These are phyloP conservation scores for Dasyornis broadbenti DNA, from an alignment of 2,113 vertebrate genomes.

Conservation along the genomic window DNA sequence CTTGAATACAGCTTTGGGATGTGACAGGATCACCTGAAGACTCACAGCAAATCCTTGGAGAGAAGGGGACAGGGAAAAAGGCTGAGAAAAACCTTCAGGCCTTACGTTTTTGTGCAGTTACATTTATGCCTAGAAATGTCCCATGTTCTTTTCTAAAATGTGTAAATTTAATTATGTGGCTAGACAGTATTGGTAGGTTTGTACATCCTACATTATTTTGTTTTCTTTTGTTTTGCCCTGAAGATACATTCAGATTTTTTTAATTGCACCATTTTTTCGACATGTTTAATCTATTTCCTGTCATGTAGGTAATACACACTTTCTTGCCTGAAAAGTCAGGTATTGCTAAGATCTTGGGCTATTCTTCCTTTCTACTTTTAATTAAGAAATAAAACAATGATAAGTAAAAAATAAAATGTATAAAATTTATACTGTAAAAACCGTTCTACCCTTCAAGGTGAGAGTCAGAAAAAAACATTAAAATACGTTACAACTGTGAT, in stretches of 20 bases:
- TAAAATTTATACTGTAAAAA: not conserved
- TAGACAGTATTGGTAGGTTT: not conserved
- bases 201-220: not conserved
- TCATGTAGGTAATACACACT: not conserved
- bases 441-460: not conserved
- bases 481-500: not conserved
- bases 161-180: not conserved
- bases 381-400: not conserved
- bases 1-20: conserved; percentile 92
- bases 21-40: conserved; percentile 90
- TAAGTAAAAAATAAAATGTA: not conserved
- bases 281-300: not conserved
- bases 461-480: not conserved
- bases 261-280: not conserved
- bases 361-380: not conserved
- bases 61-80: not conserved
- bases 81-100: not conserved
- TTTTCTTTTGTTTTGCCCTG: not conserved
- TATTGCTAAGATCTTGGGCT: not conserved
- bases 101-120: not conserved
- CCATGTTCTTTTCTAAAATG: not conserved
- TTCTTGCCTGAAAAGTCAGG: not conserved
- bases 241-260: not conserved
- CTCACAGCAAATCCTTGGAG: conserved; percentile 92
- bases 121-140: not conserved